Conservation (phyloP, 1,140 invertebrate species). For the Carposina sasakii region DNA sequence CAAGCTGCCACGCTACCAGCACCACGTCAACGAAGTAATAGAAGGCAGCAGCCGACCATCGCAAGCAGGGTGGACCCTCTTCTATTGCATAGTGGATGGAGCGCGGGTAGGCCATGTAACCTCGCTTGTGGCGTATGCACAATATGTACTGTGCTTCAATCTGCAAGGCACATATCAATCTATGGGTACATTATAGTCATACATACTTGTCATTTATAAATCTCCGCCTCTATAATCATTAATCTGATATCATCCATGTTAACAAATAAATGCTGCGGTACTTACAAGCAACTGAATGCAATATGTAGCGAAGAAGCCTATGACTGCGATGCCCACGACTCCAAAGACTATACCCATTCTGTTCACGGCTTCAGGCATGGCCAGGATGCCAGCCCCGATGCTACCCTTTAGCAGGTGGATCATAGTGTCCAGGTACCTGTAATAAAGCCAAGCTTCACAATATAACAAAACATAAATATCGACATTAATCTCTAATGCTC, state of each 20-base stretch:
- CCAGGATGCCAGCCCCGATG: slow-evolving; percentile 91
- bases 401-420: slow-evolving; percentile 89
- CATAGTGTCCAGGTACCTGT: slow-evolving; percentile 84
- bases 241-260: no score
- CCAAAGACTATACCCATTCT: slow-evolving; percentile 84
- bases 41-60: slow-evolving; percentile 48
- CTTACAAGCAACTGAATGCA: slow-evolving; percentile 81
- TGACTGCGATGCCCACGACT: slow-evolving; percentile 76
- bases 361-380: slow-evolving; percentile 89
- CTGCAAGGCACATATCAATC: slow-evolving; percentile 18
- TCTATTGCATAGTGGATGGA: slow-evolving; percentile 74
- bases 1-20: slow-evolving; percentile 87
- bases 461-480: slow-evolving; percentile 2
- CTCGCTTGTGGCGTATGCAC: slow-evolving; percentile 77
- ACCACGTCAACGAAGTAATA: slow-evolving; percentile 77
- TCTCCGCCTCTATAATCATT: no score
- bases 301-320: slow-evolving; percentile 84
- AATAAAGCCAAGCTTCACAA: slow-evolving; percentile 24
- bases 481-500: not conserved
- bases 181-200: not conserved
- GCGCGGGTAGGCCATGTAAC: slow-evolving; percentile 76
- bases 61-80: slow-evolving; percentile 73
- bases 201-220: not conserved
- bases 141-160: slow-evolving; percentile 80
- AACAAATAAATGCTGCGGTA: no score